Evolutionary conservation across 2,888 invertebrate species (phyloP).

Genomic region (Pandemis corylana): DNA sequence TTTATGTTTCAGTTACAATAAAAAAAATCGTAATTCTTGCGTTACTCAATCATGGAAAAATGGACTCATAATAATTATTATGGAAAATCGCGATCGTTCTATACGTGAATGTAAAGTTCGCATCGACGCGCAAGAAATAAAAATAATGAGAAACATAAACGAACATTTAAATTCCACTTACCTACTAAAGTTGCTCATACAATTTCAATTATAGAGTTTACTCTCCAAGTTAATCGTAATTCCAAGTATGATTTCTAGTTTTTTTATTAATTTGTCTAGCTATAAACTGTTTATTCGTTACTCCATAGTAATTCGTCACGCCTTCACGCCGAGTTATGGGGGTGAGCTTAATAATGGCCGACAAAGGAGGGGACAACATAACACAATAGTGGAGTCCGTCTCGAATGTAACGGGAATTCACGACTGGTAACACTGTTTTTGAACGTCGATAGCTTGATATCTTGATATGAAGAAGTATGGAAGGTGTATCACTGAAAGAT

Average conservation of each 20-base stretch:
- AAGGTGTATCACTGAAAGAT: too few species aligned
- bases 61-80: too few species aligned
- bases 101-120: too few species aligned
- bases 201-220: not conserved
- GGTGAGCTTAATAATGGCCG: conserved; percentile 73
- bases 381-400: conserved; percentile 51
- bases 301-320: conserved; percentile 50
- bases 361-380: conserved; percentile 64
- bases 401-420: conserved; percentile 49
- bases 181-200: too few species aligned
- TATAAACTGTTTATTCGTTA: conserved; percentile 44
- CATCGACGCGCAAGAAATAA: too few species aligned
- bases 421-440: conserved; percentile 38
- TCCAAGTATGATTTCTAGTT: not conserved
- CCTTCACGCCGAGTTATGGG: conserved; percentile 60
- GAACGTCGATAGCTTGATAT: not conserved
- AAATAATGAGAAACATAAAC: too few species aligned
- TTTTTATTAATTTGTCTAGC: conserved; percentile 33
- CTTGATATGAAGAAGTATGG: too few species aligned
- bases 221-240: not conserved
- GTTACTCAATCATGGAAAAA: too few species aligned
- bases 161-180: too few species aligned
- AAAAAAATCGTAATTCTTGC: too few species aligned
- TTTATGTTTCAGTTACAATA: too few species aligned
- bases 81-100: too few species aligned